Evolutionary conservation across 2,797 vertebrate genomes (phyloP).

Genomic region (Zenarchopterus dispar): DNA sequence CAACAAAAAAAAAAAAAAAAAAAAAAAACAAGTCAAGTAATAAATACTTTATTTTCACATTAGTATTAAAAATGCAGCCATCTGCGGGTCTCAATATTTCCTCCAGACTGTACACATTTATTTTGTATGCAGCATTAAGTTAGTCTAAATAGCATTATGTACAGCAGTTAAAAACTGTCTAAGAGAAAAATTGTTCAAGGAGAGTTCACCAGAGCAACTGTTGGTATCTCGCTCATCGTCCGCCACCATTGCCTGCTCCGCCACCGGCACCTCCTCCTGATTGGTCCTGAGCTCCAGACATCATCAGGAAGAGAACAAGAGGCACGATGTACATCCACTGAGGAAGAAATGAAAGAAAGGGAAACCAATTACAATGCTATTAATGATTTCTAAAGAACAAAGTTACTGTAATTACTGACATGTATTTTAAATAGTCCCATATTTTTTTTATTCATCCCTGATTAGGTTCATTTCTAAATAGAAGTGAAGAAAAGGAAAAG

Average conservation of each 20-base stretch:
- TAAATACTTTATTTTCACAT: slow-evolving; percentile 79
- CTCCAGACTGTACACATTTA: slow-evolving; percentile 39
- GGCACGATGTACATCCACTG: slow-evolving; percentile 98
- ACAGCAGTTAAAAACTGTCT: slow-evolving; percentile 61
- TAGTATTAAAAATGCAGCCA: slow-evolving; percentile 66
- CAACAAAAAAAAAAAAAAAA: neutral
- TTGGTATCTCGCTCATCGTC: slow-evolving; percentile 70
- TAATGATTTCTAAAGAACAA: too few species aligned
- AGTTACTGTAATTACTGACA: slow-evolving; percentile 29
- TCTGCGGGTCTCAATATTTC: slow-evolving; percentile 31
- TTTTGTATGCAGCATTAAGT: slow-evolving; percentile 8
- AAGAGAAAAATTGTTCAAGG: slow-evolving; percentile 7
- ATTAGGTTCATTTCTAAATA: slow-evolving; percentile 43
- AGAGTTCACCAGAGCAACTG: slow-evolving; percentile 9
- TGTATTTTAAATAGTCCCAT: slow-evolving; percentile 16
- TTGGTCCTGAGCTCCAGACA: slow-evolving; percentile 93
- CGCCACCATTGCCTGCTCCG: slow-evolving; percentile 81
- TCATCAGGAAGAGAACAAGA: slow-evolving; percentile 94
- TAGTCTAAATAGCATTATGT: slow-evolving; percentile 68
- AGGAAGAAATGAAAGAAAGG: neutral
- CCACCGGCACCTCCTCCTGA: slow-evolving; percentile 86
- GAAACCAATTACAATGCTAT: neutral
- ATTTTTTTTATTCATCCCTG: slow-evolving; percentile 52
- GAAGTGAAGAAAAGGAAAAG: slow-evolving; percentile 31
- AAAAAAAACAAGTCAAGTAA: slow-evolving; percentile 44